Evolutionary conservation across 2,888 invertebrate species (phyloP).

Genomic region (Melinopterus prodromus): DNA sequence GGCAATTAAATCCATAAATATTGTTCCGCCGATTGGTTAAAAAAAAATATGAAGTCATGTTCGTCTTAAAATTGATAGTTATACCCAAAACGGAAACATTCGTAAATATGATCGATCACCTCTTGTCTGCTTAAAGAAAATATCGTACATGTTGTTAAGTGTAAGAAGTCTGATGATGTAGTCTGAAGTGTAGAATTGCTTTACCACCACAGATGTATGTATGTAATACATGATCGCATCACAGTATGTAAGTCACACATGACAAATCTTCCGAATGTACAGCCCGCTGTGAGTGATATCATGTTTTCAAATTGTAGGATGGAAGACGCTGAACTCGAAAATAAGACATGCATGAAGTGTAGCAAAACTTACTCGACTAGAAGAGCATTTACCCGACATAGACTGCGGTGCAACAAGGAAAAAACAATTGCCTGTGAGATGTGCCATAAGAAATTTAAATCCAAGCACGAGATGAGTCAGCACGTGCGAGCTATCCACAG

Average conservation of each 20-base stretch:
- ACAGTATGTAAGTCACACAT: neutral
- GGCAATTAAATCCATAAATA: too few species aligned
- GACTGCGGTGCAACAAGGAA: constrained; percentile 46
- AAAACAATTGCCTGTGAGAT: constrained; percentile 63
- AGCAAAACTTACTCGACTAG: constrained; percentile 16
- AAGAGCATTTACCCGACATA: constrained; percentile 20
- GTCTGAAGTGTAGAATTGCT: neutral
- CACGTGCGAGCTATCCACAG: constrained; percentile 13
- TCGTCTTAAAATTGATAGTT: too few species aligned
- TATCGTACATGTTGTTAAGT: too few species aligned
- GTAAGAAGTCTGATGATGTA: too few species aligned
- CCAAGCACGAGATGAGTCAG: neutral
- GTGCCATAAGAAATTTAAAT: constrained; percentile 64
- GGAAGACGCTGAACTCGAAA: neutral
- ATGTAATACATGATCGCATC: neutral
- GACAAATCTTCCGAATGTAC: neutral
- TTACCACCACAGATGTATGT: neutral
- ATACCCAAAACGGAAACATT: too few species aligned
- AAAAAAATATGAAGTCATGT: too few species aligned
- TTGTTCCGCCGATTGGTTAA: too few species aligned
- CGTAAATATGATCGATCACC: too few species aligned
- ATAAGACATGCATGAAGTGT: constrained; percentile 11
- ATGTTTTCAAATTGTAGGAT: neutral
- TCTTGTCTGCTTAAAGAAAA: too few species aligned
- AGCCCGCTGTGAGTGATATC: neutral